Evolutionary conservation across 2,888 invertebrate species (phyloP), one percentile per base, ranked within the genome.

Genomic region (Eupithecia abbreviata): DNA sequence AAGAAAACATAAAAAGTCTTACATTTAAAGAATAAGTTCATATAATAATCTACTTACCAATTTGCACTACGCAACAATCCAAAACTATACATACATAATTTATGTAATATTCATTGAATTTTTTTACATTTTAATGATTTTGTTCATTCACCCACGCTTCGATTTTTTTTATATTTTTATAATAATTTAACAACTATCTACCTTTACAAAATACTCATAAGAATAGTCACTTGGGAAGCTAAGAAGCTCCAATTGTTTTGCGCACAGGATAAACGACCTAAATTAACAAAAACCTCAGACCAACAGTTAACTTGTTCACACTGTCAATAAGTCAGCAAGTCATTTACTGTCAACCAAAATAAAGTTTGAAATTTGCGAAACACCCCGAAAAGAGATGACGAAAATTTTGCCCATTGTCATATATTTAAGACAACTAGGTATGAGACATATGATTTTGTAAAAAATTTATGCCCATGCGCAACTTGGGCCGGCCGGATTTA

Each of bases 131-230:
- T 47, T 77, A 77, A 79, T 73, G 78, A 68, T 49, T 87, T 84
- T 85, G 81, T 84, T 83, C 87, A 86, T 81, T 84, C 86, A 84
- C 82, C 81, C 84, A 80, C 84, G 84, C 45, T 42, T 87, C 85
- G 83, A 82, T 85, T 82, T 85, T 85, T 87, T 85, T 85, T 81
- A 72, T 74, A 73, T 85, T 84, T 80, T 83, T 76, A 83, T 80
- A 82, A 81, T 84, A 83, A 81, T 82, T 83, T 83, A 84, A 85
- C 82, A 85, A 81, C 84, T 87, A 88, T 71, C 80, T 84, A 81
- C 71, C 77, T 78, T 71, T 73, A 85, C 82, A 82, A 83, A 30
- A 82, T 86, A 85, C 81, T 88, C 89, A 88, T 88, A 88, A 88
- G 88, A 88, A 86, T 85, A 83, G 85, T 88, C 83, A 85, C 86